Percentiles rank a stretch among this genome's conserved stretches.
phyloP scores from a whole-genome alignment of 1,140 invertebrate species.

The Cydia amplana region DNA sequence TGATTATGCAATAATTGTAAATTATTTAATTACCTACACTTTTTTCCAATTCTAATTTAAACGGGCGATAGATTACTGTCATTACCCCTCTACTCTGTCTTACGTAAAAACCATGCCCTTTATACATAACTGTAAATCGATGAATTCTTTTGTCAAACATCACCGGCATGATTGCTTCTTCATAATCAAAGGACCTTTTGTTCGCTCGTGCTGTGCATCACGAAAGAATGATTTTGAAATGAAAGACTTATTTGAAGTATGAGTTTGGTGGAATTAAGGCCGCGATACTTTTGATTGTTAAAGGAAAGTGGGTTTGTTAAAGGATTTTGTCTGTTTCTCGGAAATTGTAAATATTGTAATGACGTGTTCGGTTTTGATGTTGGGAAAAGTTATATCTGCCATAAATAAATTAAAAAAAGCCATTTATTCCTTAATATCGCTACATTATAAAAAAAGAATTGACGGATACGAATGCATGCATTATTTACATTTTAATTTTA shows the following conservation, averaged over 20 bases:
- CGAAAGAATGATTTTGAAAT: not conserved
- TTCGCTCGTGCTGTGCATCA: slow-evolving; percentile 18
- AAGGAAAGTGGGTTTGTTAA: not conserved
- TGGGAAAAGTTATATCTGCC: too few relatives aligned
- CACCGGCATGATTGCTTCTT: slow-evolving; percentile 18
- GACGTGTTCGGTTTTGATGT: too few relatives aligned
- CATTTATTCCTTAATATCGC: too few relatives aligned
- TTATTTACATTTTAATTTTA: too few relatives aligned
- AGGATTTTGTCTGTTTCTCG: not conserved
- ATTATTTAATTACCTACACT: too few relatives aligned
- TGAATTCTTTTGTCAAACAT: slow-evolving; percentile 29
- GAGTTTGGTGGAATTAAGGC: not conserved
- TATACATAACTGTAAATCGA: slow-evolving; percentile 12
- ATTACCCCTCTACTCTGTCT: not conserved
- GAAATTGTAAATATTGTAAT: not conserved
- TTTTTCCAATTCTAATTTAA: too few relatives aligned
- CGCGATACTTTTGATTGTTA: slow-evolving; percentile 2
- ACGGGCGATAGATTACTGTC: not conserved
- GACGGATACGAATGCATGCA: too few relatives aligned
- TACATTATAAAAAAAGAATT: too few relatives aligned
- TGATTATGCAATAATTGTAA: too few relatives aligned
- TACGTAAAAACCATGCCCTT: not conserved
- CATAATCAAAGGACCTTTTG: slow-evolving; percentile 16
- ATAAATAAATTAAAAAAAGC: too few relatives aligned
- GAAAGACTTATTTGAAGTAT: slow-evolving; percentile 20